phyloP scores from a whole-genome alignment of 2,888 invertebrate genomes.

The Selenia dentaria region DNA sequence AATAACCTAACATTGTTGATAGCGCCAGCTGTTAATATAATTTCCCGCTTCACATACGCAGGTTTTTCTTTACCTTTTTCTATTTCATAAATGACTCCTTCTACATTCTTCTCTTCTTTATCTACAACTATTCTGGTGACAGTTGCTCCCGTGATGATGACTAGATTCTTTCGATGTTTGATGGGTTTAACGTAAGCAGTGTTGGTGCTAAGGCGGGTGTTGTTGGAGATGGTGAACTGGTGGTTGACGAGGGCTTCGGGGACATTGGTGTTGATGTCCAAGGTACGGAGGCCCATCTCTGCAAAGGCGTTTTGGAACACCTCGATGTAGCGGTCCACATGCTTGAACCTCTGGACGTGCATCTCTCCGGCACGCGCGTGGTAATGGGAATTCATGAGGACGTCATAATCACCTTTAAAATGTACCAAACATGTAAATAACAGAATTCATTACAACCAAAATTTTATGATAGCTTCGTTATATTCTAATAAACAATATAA shows the following conservation, averaged over 20 bases:
- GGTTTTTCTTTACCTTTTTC: slow-evolving; percentile 70
- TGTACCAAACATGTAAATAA: too few species aligned
- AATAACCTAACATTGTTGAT: slow-evolving; percentile 73
- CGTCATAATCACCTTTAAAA: slow-evolving; percentile 74
- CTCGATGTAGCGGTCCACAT: slow-evolving; percentile 69
- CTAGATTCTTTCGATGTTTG: slow-evolving; percentile 68
- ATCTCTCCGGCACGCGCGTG: slow-evolving; percentile 77
- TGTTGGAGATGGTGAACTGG: slow-evolving; percentile 70
- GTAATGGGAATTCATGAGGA: slow-evolving; percentile 72
- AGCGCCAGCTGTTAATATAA: slow-evolving; percentile 71
- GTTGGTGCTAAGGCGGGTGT: slow-evolving; percentile 74
- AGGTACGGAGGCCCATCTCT: slow-evolving; percentile 70
- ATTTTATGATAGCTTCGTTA: too few species aligned
- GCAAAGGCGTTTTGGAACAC: slow-evolving; percentile 65
- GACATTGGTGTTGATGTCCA: slow-evolving; percentile 72
- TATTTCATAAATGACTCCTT: slow-evolving; percentile 69
- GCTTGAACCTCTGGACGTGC: slow-evolving; percentile 73
- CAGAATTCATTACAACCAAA: not conserved
- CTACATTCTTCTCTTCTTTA: slow-evolving; percentile 65
- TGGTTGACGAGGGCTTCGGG: slow-evolving; percentile 73
- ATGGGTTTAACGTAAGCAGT: slow-evolving; percentile 71
- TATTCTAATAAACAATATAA: too few species aligned
- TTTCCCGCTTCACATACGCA: slow-evolving; percentile 73
- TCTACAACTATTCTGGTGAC: slow-evolving; percentile 71
- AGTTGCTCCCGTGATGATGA: slow-evolving; percentile 66